Percentiles rank a stretch among this genome's conserved stretches.
These are phyloP conservation scores for Euplexia lucipara DNA, from an alignment of 2,888 invertebrate genomes.

Conservation along the genomic window DNA sequence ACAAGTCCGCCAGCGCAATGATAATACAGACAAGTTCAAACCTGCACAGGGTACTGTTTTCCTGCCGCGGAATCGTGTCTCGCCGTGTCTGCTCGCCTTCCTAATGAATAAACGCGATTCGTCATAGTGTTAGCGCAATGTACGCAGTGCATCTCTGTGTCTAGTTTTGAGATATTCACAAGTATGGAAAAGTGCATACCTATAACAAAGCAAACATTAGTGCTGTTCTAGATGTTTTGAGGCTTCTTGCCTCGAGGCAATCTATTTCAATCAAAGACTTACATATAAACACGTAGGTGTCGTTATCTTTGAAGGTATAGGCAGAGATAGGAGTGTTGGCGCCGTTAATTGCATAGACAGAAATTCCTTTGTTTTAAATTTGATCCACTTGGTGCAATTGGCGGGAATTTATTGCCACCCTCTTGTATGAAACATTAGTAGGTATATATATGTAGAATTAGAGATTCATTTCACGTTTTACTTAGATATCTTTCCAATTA, in stretches of 20 bases:
- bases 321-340: conserved; percentile 3
- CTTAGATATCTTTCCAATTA: conserved; percentile 1
- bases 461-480: background rate
- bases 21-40: conserved; percentile 66
- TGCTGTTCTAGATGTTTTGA: conserved; percentile 53
- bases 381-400: conserved; percentile 48
- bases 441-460: background rate
- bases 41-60: conserved; percentile 63
- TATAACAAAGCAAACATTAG: conserved; percentile 43
- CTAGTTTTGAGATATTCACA: conserved; percentile 34
- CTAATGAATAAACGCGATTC: conserved; percentile 36
- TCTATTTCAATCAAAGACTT: conserved; percentile 33
- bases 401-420: conserved; percentile 16
- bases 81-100: conserved; percentile 25
- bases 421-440: background rate
- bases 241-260: conserved; percentile 11
- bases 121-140: conserved; percentile 38
- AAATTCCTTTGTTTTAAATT: conserved; percentile 47
- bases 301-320: conserved; percentile 5
- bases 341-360: conserved; percentile 23
- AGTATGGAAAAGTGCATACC: conserved; percentile 51
- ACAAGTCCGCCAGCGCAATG: conserved; percentile 48
- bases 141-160: conserved; percentile 50
- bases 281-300: background rate
- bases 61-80: conserved; percentile 39